Base-by-base conservation (phyloP, 1,140 invertebrate genomes). In the Lepidurus packardi region DNA sequence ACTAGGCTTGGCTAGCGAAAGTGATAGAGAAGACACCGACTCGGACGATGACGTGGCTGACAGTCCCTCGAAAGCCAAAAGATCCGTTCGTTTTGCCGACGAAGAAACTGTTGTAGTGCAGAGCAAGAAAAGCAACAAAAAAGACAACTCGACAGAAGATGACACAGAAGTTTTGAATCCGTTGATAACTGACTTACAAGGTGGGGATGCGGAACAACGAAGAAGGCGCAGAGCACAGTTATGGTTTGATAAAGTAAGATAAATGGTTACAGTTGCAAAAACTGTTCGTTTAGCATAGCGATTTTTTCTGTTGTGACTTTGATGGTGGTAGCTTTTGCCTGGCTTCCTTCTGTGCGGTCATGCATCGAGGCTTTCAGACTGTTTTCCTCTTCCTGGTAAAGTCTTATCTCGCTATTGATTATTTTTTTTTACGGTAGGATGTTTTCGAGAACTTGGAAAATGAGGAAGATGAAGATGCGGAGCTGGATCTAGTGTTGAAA, bases 391-490 rank as follows among this genome's bases (percentile, higher is more conserved):
- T 65, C 53, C 6, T 65, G 53, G 16, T n/a, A 65, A 21, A 65
- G 53, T 65, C 53, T 65, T n/a, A 65, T 21, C 53, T 21, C 21
- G 13, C 16, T 65, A 65, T 73, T 73, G 73, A 75, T 73, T 8
- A 11, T 24, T 21, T 75, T 73, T 73, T 79, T 75, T 45, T 79
- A 44, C 81, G 80, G 11, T 80, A 89, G 86, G 93, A 95, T 82
- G 88, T 90, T 76, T 96, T 98, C 83, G 92, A 94, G 83, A 89
- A 92, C 82, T 84, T 96, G 45, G 90, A 92, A 81, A 87, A 90
- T 80, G 92, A 95, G 76, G 90, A 90, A 73, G 93, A 94, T 84
- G 94, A 96, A 85, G 94, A 94, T 83, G 89, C 91, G 43, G 95
- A 97, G 85, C 87, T 97, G 78, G 92, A 95, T 82, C 90, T 90